These are phyloP conservation scores for Montipora efflorescens DNA, from an alignment of 64 coral and sea anemone genomes.

Conservation along the genomic window DNA sequence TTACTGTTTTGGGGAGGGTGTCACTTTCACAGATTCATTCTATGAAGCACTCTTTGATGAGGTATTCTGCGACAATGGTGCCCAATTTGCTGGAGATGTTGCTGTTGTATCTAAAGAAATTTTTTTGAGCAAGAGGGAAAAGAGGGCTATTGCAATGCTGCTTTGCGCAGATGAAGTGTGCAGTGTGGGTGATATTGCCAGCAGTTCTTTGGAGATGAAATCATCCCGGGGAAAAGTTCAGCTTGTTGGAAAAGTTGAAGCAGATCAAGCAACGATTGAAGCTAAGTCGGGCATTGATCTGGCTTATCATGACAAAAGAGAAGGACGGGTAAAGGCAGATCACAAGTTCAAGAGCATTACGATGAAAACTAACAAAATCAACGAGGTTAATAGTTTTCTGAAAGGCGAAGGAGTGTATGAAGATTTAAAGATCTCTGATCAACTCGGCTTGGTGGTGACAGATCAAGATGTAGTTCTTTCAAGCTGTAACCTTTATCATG, in stretches of 20 bases:
- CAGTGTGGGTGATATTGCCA: conserved; percentile 45
- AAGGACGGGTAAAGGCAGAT: conserved; percentile 23
- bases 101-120: conserved; percentile 52
- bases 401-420: conserved; percentile 66
- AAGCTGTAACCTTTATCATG: conserved; percentile 41
- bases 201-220: conserved; percentile 40
- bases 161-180: conserved; percentile 42
- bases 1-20: conserved; percentile 55
- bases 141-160: conserved; percentile 65
- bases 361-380: conserved; percentile 60
- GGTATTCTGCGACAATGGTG: conserved; percentile 47
- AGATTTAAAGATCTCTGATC: conserved; percentile 59
- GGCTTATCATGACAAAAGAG: conserved; percentile 52
- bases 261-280: conserved; percentile 47
- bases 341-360: conserved; percentile 61
- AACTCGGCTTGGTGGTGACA: conserved; percentile 53
- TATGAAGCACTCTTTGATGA: conserved; percentile 75
- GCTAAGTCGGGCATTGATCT: conserved; percentile 42
- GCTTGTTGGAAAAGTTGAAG: conserved; percentile 60
- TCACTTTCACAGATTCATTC: conserved; percentile 54
- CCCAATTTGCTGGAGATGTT: conserved; percentile 55
- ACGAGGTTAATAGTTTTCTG: conserved; percentile 52
- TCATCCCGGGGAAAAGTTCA: conserved; percentile 44
- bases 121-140: conserved; percentile 60
- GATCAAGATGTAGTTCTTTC: conserved; percentile 70